Conservation (phyloP, 2,113 vertebrate species). For the Nycticorax nycticorax region DNA sequence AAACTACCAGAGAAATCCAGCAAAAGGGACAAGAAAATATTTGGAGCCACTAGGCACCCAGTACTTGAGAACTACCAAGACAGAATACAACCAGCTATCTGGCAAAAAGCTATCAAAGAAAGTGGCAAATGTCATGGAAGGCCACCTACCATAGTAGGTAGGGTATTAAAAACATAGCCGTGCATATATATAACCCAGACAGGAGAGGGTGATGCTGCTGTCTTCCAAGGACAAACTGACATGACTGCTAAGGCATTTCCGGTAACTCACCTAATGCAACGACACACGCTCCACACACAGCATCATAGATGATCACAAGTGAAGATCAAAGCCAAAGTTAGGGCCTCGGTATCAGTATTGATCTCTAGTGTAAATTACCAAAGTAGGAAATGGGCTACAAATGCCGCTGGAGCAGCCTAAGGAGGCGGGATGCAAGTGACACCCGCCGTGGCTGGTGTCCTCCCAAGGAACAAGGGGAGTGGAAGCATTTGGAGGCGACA, state of each 20-base stretch:
- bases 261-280: neutral
- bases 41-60: neutral
- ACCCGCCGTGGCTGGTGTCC: rapidly evolving
- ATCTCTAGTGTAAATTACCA: neutral
- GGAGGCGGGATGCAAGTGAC: neutral
- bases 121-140: neutral
- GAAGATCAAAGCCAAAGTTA: neutral
- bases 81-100: neutral
- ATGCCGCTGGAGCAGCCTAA: rapidly evolving
- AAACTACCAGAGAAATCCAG: neutral
- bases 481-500: neutral
- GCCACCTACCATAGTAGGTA: neutral
- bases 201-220: neutral
- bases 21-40: neutral
- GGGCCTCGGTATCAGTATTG: neutral
- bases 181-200: neutral
- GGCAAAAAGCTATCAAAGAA: neutral
- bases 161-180: neutral
- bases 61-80: neutral
- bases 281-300: neutral
- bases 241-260: neutral
- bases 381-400: neutral
- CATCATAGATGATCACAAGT: neutral
- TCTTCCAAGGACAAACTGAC: neutral
- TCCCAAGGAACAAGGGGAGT: neutral